These are phyloP conservation scores for Aphaenogaster floridana DNA, from an alignment of 1,140 invertebrate species.

Conservation along the genomic window DNA sequence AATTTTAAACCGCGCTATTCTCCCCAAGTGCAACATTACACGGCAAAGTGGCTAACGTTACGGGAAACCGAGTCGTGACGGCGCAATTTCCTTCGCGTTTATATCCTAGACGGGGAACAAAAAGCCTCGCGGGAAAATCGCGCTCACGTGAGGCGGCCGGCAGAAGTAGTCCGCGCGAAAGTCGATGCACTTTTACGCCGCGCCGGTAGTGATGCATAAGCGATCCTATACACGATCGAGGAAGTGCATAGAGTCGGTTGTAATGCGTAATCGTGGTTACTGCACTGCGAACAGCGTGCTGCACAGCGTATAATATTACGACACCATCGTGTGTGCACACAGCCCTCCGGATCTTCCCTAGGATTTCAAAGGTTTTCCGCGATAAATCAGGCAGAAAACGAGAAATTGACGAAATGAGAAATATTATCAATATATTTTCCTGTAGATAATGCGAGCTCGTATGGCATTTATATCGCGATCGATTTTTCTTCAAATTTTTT, in stretches of 20 bases:
- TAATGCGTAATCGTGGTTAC: conserved; percentile 66
- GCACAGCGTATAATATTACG: conserved; percentile 36
- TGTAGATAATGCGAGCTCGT: neutral
- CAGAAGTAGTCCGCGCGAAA: conserved; percentile 53
- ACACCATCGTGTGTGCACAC: conserved; percentile 22
- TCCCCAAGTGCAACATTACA: conserved; percentile 53
- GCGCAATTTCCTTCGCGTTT: conserved; percentile 55
- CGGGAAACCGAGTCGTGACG: conserved; percentile 58
- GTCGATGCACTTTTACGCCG: conserved; percentile 43
- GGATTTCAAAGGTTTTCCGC: conserved; percentile 57
- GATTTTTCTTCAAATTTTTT: neutral
- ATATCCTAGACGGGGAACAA: conserved; percentile 49
- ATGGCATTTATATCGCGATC: neutral
- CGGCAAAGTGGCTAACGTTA: conserved; percentile 56
- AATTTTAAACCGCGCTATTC: conserved; percentile 54
- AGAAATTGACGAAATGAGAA: neutral
- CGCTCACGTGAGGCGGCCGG: conserved; percentile 43
- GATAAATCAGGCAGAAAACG: neutral
- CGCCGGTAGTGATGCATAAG: conserved; percentile 59
- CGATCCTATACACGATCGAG: conserved; percentile 58
- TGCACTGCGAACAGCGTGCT: conserved; percentile 28
- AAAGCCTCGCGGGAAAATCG: conserved; percentile 52
- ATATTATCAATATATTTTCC: neutral
- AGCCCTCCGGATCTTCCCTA: conserved; percentile 28
- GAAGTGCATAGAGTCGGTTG: conserved; percentile 53